Base-by-base conservation (phyloP, 2,797 vertebrate genomes). In the Pseudomugil tenellus region DNA sequence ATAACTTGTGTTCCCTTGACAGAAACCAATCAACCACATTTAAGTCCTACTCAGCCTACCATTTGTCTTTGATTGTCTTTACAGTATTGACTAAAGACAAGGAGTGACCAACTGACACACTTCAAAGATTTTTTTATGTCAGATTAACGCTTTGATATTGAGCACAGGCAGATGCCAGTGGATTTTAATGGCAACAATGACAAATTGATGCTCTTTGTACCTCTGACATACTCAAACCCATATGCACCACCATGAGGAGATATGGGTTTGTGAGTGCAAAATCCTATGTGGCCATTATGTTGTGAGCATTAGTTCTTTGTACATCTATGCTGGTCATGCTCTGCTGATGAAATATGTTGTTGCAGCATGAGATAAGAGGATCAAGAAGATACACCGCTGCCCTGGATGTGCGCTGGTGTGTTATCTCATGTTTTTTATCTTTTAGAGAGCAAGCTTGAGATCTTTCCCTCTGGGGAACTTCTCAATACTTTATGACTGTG, bases 401-500 rank as follows among this genome's bases (percentile, higher is more conserved):
- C 80, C 87, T 89, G 84, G 74, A 76, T 87, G 77, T 89, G 84
- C 66, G 39, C 64, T 85, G 57, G 70, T 71, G 81, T 87, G 81
- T 85, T 90, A 84, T 88, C 73, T 81, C 67, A 64, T 79, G 88
- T 91, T 88, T 90, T 84, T 74, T 48, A 92, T 93, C 84, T 89
- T 90, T 89, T 86, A 70, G 55, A 79, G 86, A 77, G 81, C 79
- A 85, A 79, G 84, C 80, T 77, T 66, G 80, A 76, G 63, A 86
- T 83, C 74, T 83, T 81, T 76, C 60, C 85, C 80, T 84, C 78
- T 41, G 28, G 81, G 79, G 85, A 70, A 51, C 65, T 53, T 56
- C 79, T 93, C 87, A 92, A 94, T 93, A 93, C 91, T 92, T 91
- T 70, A 92, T 89, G 85, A 89, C 74, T 75, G 43, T 88, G 86